Evolutionary conservation across 2,888 invertebrate genomes (phyloP), one percentile per base, ranked within the genome.

Genomic region (Sisyra nigra): DNA sequence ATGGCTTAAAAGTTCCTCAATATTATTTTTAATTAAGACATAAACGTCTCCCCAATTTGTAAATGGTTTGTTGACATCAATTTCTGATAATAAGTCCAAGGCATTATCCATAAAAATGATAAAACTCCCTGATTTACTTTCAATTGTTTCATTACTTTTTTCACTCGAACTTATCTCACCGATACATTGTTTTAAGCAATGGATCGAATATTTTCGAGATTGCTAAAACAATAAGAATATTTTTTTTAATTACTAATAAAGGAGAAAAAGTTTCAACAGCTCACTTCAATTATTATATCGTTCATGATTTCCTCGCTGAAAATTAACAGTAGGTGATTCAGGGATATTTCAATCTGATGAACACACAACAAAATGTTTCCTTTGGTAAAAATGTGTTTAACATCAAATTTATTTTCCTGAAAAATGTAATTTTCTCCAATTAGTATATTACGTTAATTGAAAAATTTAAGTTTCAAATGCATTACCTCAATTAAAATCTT

Each of bases 1-100:
- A 50, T 61, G 57, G 45, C 58, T 57, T 10, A 63, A 50, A 17
- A 61, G 55, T 50, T 62, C 58, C 49, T 62, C 60, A 43, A 58
- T 51, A 14, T 54, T 41, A 39, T 41, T 40, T 47, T 48, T 50
- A 2, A 24, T 24, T 24, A 7, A 24, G 3, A 5, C 24, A 24
- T 5, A 24, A 24, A 24, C 7, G 7, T 24, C 7, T 24, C 24
- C 24, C 24, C 24, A 24, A 24, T 24, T 7, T 3, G 7, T 7
- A 24, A 24, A 5, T 5, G 24, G 3, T 5, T 24, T 3, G 37
- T 51, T 49, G 17, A 53, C 46, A 40, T 56, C 48, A 35, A 60
- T 55, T 47, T 52, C 49, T 9, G 49, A 45, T 9, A 60, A 48
- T 50, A 53, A 55, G 37, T 60, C 56, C 14, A 62, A 49, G 15